Conservation (phyloP, 2,113 vertebrate genomes). For the Nerophis lumbriciformis region DNA sequence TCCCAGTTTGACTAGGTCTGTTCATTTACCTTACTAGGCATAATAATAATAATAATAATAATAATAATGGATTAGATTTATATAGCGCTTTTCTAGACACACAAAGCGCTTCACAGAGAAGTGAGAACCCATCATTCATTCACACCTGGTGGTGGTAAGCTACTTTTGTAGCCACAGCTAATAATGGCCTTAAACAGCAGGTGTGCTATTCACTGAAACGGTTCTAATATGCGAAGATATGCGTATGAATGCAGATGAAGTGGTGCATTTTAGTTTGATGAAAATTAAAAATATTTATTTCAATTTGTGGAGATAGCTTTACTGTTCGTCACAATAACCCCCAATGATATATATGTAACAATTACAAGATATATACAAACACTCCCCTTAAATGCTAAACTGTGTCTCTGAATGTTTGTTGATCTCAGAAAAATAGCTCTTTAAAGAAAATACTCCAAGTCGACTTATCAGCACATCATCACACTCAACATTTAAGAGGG, state of each 20-base stretch:
- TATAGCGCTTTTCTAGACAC: too few relatives aligned
- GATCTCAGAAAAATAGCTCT: neutral
- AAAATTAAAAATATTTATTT: slow-evolving; percentile 6
- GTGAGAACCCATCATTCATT: too few relatives aligned
- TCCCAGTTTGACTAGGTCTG: slow-evolving; percentile 27
- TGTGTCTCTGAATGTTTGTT: neutral
- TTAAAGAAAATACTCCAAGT: neutral
- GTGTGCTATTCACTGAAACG: slow-evolving; percentile 17
- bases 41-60: too few relatives aligned
- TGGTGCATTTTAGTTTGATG: slow-evolving; percentile 1
- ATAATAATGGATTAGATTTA: too few relatives aligned
- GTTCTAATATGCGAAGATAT: slow-evolving; percentile 2
- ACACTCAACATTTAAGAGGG: too few relatives aligned
- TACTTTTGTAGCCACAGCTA: too few relatives aligned
- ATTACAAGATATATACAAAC: neutral
- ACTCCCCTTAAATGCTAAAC: neutral
- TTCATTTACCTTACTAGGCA: slow-evolving; percentile 32
- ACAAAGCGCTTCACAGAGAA: too few relatives aligned
- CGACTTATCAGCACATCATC: too few relatives aligned
- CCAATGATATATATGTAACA: neutral
- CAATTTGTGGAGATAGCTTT: neutral
- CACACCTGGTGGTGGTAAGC: too few relatives aligned
- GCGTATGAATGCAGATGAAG: neutral
- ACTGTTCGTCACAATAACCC: neutral
- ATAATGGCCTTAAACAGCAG: slow-evolving; percentile 25